Percentiles rank a stretch among this genome's conserved stretches.
Conservation (phyloP, 2,888 invertebrate species). For the Epicampocera succincta region DNA sequence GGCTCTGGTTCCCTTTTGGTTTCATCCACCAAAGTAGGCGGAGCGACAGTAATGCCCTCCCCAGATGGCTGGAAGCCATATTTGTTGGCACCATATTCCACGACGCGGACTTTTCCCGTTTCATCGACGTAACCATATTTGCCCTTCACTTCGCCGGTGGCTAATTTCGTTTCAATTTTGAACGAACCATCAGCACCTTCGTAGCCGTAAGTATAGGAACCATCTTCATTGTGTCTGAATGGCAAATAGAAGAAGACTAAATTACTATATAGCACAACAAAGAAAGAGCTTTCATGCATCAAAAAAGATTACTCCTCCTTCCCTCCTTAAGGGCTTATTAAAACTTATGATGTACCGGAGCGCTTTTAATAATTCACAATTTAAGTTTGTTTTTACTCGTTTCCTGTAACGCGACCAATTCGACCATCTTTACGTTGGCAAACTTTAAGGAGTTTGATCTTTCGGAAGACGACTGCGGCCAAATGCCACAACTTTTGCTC, state of each 20-base stretch:
- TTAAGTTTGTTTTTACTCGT: too few species aligned
- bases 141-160: constrained; percentile 92
- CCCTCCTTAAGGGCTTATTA: too few species aligned
- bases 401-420: too few species aligned
- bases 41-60: constrained; percentile 91
- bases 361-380: too few species aligned
- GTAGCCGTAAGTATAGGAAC: constrained; percentile 95
- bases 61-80: constrained; percentile 93
- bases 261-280: background rate
- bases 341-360: too few species aligned
- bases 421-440: too few species aligned
- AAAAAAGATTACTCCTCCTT: too few species aligned
- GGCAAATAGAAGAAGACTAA: background rate
- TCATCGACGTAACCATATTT: constrained; percentile 95
- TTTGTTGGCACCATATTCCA: constrained; percentile 94
- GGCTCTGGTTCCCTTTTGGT: constrained; percentile 80
- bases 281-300: too few species aligned
- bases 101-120: constrained; percentile 89
- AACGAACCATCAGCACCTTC: constrained; percentile 94
- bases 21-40: constrained; percentile 84
- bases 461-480: too few species aligned
- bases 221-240: constrained; percentile 91
- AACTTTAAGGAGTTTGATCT: too few species aligned
- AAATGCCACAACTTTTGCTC: too few species aligned
- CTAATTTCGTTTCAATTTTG: constrained; percentile 93